These are phyloP conservation scores for Trogon melanurus DNA, from an alignment of 2,113 vertebrate species.

Conservation along the genomic window DNA sequence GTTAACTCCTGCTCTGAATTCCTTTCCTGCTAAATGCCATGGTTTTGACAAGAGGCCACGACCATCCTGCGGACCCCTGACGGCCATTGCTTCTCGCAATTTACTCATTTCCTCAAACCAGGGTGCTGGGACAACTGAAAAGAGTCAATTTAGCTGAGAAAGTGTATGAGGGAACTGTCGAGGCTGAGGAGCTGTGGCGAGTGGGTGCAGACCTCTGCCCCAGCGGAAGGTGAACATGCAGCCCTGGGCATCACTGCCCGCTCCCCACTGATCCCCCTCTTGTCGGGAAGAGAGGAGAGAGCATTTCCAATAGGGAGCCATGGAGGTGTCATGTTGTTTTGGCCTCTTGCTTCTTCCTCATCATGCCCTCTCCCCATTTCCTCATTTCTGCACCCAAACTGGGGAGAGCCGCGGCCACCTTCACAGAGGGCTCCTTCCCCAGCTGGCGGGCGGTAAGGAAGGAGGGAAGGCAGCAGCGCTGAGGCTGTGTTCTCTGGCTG, in stretches of 20 bases:
- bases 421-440: not conserved
- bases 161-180: not conserved
- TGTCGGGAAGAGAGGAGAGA: not conserved
- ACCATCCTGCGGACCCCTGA: not conserved
- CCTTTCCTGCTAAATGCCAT: not conserved
- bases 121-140: not conserved
- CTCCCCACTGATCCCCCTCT: not conserved
- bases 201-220: not conserved
- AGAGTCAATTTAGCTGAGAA: not conserved
- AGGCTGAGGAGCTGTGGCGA: not conserved
- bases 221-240: accelerated
- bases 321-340: not conserved
- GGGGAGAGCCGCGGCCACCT: not conserved
- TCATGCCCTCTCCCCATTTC: accelerated
- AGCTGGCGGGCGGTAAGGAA: accelerated
- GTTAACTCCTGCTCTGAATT: not conserved
- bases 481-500: not conserved
- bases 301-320: not conserved
- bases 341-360: not conserved
- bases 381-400: not conserved
- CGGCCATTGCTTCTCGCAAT: not conserved
- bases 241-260: accelerated
- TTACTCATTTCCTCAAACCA: not conserved
- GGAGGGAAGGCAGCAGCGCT: not conserved
- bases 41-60: not conserved